Evolutionary conservation across 2,797 vertebrate species (phyloP).

Genomic region (Acestrorhynchus altus): DNA sequence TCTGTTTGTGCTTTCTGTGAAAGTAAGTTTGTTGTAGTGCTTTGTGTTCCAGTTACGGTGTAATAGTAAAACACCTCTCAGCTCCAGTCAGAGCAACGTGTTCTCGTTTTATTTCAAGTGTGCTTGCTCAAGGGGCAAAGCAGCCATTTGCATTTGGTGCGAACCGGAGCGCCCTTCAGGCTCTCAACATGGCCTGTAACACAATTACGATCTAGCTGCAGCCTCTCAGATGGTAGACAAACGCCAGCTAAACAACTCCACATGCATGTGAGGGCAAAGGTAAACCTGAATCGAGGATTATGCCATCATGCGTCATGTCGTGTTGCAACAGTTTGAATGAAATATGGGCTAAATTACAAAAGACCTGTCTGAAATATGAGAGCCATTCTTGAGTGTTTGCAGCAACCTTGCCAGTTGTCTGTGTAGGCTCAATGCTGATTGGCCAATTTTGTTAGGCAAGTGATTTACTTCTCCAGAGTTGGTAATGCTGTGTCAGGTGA

Average conservation of each 20-base stretch:
- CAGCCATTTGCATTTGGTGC: conserved; percentile 56
- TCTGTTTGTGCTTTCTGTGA: conserved; percentile 12
- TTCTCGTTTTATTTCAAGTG: conserved; percentile 13
- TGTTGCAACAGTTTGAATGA: conserved; percentile 27
- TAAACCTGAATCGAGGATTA: background rate
- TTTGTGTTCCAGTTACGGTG: background rate
- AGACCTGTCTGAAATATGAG: conserved; percentile 19
- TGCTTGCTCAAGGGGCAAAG: conserved; percentile 31
- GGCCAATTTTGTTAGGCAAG: conserved; percentile 17
- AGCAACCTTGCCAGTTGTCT: conserved; percentile 27
- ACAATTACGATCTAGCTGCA: conserved; percentile 44
- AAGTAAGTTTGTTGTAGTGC: conserved; percentile 24
- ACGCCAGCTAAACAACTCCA: conserved; percentile 35
- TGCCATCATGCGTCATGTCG: conserved; percentile 5
- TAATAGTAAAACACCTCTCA: conserved; percentile 30
- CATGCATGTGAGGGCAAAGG: conserved; percentile 22
- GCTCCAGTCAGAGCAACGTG: conserved; percentile 10
- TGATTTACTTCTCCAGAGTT: conserved; percentile 28
- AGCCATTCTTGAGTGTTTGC: conserved; percentile 30
- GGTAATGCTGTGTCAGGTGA: conserved; percentile 29
- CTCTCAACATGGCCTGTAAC: conserved; percentile 45
- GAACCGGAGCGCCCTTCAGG: conserved; percentile 44
- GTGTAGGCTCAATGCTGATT: conserved; percentile 23
- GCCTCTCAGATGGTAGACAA: conserved; percentile 13
- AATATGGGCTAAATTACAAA: conserved; percentile 4